These are phyloP conservation scores for Coregonus sp. DNA, from an alignment of 2,797 vertebrate genomes.

Conservation along the genomic window DNA sequence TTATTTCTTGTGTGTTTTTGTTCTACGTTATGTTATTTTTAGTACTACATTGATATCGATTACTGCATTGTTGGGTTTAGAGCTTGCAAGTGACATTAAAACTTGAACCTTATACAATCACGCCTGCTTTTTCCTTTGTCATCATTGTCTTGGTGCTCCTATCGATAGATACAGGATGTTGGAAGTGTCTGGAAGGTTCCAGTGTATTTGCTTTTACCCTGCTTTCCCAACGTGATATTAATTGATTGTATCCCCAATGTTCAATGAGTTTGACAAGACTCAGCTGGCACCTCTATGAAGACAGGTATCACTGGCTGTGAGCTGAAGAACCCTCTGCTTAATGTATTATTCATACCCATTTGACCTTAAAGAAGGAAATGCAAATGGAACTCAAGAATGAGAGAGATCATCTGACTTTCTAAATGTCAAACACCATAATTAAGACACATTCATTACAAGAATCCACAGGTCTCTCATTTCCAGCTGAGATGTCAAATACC, in stretches of 20 bases:
- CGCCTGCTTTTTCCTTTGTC: conserved; percentile 20
- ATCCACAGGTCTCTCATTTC: conserved; percentile 60
- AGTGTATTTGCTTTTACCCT: conserved; percentile 30
- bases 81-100: no score
- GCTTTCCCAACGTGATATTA: conserved; percentile 65
- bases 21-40: no score
- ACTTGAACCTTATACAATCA: not conserved
- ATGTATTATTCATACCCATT: conserved; percentile 79
- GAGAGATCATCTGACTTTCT: conserved; percentile 70
- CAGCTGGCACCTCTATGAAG: conserved; percentile 70
- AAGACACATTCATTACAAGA: conserved; percentile 74
- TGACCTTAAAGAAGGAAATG: conserved; percentile 80
- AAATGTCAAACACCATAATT: conserved; percentile 81
- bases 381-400: conserved; percentile 72
- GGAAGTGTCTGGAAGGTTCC: no score
- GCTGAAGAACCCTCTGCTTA: conserved; percentile 66
- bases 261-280: conserved; percentile 56
- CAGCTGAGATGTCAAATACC: conserved; percentile 71
- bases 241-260: conserved; percentile 70
- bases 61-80: no score
- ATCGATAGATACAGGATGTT: conserved; percentile 31
- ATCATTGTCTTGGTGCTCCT: conserved; percentile 51
- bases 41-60: no score
- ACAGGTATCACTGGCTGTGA: conserved; percentile 68
- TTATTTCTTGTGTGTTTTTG: no score